These are phyloP conservation scores for Ylistrum balloti DNA, from an alignment of 1,140 invertebrate genomes.

Conservation along the genomic window DNA sequence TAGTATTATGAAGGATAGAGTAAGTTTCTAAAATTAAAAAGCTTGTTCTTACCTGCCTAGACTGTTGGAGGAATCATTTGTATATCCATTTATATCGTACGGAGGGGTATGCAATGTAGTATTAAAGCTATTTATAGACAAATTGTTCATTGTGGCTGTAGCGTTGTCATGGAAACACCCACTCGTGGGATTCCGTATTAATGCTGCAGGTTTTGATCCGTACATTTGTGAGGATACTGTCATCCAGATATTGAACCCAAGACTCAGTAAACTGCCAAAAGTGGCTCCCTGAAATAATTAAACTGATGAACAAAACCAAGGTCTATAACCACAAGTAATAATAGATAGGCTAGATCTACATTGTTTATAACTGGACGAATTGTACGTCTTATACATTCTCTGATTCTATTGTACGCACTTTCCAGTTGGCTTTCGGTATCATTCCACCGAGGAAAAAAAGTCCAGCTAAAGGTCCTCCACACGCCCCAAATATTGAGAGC, in stretches of 20 bases:
- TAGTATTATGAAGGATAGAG: too few relatives aligned
- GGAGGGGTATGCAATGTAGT: neutral
- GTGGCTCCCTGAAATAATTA: neutral
- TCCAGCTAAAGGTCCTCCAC: neutral
- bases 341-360: too few relatives aligned
- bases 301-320: too few relatives aligned
- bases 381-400: too few relatives aligned
- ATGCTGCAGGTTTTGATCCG: neutral
- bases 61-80: neutral
- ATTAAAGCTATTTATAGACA: neutral
- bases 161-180: neutral
- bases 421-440: neutral
- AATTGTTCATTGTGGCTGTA: neutral
- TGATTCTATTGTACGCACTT: neutral
- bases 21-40: too few relatives aligned
- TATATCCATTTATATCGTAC: neutral
- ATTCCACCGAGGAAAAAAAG: neutral
- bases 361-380: too few relatives aligned
- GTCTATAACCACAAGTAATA: too few relatives aligned
- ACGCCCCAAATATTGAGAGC: neutral
- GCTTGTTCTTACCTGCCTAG: too few relatives aligned
- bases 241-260: neutral
- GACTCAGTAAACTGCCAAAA: neutral
- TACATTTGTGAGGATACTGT: neutral
- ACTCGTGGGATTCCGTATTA: neutral